Conservation (phyloP, 2,888 invertebrate genomes). For the Eupithecia abbreviata region DNA sequence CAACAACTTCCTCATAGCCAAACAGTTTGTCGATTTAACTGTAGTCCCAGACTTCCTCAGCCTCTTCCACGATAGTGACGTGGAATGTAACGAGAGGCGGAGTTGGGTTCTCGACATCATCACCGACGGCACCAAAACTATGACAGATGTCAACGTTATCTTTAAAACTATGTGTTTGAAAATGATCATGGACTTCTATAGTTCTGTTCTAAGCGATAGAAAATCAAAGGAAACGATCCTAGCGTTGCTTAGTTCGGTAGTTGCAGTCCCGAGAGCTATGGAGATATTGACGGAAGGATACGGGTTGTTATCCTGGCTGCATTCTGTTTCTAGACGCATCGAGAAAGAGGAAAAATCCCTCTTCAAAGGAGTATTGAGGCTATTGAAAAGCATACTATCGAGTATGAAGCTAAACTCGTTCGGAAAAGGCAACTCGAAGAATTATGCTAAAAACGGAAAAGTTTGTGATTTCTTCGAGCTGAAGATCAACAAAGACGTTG, state of each 20-base stretch:
- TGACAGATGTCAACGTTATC: slow-evolving; percentile 89
- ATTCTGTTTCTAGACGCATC: slow-evolving; percentile 61
- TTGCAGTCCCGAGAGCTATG: slow-evolving; percentile 86
- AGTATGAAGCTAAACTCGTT: slow-evolving; percentile 65
- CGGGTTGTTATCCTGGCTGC: slow-evolving; percentile 89
- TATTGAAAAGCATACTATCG: slow-evolving; percentile 63
- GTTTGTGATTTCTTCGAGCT: slow-evolving; percentile 56
- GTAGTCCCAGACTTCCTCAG: slow-evolving; percentile 95
- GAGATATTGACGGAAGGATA: slow-evolving; percentile 87
- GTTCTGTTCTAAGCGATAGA: slow-evolving; percentile 85
- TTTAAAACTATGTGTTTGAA: slow-evolving; percentile 90
- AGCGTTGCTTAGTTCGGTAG: slow-evolving; percentile 85
- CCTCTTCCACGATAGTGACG: slow-evolving; percentile 91
- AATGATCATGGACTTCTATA: slow-evolving; percentile 89
- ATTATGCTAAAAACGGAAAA: slow-evolving; percentile 41
- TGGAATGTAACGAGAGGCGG: slow-evolving; percentile 87
- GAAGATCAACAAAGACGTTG: slow-evolving; percentile 69
- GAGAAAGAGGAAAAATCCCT: slow-evolving; percentile 58
- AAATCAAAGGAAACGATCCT: slow-evolving; percentile 87
- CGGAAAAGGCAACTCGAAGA: slow-evolving; percentile 55
- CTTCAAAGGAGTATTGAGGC: slow-evolving; percentile 54
- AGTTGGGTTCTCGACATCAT: slow-evolving; percentile 91
- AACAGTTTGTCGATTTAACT: slow-evolving; percentile 89
- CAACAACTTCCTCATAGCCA: slow-evolving; percentile 90
- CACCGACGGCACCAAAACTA: slow-evolving; percentile 89